A percentile compares a stretch with the other conserved stretches of the same genome.
Evolutionary conservation across 2,797 vertebrate species (phyloP).

Genomic region (Diglossa cyanea): DNA sequence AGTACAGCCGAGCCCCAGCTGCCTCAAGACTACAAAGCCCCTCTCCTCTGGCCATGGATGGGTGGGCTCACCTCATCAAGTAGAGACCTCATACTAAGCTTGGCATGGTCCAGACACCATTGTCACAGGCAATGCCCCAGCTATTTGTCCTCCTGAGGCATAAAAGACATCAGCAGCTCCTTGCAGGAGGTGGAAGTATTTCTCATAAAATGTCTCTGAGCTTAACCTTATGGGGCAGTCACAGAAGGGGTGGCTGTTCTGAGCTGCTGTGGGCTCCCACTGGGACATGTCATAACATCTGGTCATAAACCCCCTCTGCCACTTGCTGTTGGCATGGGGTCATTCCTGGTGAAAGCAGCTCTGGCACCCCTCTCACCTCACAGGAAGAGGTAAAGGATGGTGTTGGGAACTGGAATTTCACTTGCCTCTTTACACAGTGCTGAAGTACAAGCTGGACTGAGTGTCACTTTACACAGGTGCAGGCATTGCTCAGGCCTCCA

Average conservation of each 20-base stretch:
- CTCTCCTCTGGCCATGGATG: not conserved
- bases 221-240: not conserved
- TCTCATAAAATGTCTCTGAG: not conserved
- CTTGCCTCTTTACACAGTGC: not conserved
- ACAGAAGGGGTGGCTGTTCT: not conserved
- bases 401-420: not conserved
- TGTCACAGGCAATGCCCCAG: rapidly evolving
- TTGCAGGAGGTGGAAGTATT: not conserved
- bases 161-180: not conserved
- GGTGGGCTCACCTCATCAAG: not conserved
- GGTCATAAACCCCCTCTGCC: not conserved
- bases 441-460: not conserved
- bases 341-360: not conserved
- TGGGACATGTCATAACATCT: not conserved
- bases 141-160: not conserved
- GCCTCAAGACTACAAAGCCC: not conserved
- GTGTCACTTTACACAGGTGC: rapidly evolving
- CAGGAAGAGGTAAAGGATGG: not conserved
- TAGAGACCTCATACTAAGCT: not conserved
- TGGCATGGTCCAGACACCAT: not conserved
- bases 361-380: not conserved
- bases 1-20: not conserved
- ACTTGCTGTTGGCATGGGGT: not conserved
- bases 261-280: not conserved
- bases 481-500: not conserved